These are phyloP conservation scores for Leuciscus idus DNA, from an alignment of 2,113 vertebrate genomes.

Conservation along the genomic window DNA sequence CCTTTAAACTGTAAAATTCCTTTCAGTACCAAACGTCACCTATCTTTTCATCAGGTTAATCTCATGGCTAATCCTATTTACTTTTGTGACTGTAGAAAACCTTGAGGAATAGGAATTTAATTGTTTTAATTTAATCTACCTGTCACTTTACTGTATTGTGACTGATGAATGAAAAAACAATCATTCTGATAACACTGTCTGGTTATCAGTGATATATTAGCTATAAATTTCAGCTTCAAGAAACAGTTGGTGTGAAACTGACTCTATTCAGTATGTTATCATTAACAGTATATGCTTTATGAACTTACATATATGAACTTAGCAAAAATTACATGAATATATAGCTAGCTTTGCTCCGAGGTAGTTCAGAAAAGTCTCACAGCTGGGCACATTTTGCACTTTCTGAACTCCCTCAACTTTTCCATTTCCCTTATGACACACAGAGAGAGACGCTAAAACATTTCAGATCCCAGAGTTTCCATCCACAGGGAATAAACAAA, in stretches of 20 bases:
- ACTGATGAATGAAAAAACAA: constrained; percentile 12
- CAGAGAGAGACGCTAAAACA: not conserved
- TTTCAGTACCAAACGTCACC: not conserved
- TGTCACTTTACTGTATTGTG: not conserved
- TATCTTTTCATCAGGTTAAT: not conserved
- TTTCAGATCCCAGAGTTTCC: constrained; percentile 16
- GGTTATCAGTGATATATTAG: constrained; percentile 12
- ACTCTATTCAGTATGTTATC: not conserved
- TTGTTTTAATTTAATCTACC: constrained; percentile 17
- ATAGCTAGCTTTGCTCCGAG: not conserved
- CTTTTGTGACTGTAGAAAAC: constrained; percentile 4
- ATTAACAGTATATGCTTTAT: constrained; percentile 1
- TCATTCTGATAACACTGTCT: not conserved
- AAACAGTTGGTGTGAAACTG: constrained; percentile 2
- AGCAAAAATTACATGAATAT: not conserved
- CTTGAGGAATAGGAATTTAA: constrained; percentile 16
- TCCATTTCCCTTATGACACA: constrained; percentile 15
- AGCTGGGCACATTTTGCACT: not conserved
- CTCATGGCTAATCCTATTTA: not conserved
- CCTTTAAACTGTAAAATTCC: not conserved
- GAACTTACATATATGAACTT: not conserved
- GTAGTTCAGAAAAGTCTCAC: constrained; percentile 1
- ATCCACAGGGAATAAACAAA: constrained; percentile 29
- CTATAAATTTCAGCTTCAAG: not conserved
- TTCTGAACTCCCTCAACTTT: constrained; percentile 15